These are phyloP conservation scores for Molanna angustata DNA, from an alignment of 2,888 invertebrate species.

Conservation along the genomic window DNA sequence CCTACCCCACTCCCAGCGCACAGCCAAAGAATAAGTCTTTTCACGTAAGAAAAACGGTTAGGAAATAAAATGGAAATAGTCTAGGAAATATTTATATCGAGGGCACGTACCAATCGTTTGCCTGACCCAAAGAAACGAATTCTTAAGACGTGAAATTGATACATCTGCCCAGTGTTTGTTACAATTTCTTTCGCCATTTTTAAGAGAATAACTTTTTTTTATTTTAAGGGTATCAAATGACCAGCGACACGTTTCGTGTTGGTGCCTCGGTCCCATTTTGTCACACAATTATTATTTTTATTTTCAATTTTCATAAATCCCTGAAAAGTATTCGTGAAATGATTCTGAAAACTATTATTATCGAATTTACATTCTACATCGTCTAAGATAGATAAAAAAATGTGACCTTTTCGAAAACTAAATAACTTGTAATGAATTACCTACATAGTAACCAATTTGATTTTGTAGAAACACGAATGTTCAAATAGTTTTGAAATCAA, in stretches of 20 bases:
- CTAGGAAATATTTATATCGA: conserved; percentile 27
- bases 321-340: neutral
- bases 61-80: conserved; percentile 27
- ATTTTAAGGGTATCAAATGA: conserved; percentile 16
- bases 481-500: too few relatives aligned
- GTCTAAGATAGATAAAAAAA: too few relatives aligned
- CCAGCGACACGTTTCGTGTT: conserved; percentile 16
- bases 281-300: too few relatives aligned
- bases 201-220: conserved; percentile 15
- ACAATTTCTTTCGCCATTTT: conserved; percentile 18
- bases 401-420: too few relatives aligned
- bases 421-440: too few relatives aligned
- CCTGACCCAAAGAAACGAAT: conserved; percentile 31
- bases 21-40: conserved; percentile 16
- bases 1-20: neutral
- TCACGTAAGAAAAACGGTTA: conserved; percentile 22
- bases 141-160: conserved; percentile 31
- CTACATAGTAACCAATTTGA: too few relatives aligned
- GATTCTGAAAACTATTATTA: too few relatives aligned
- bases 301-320: neutral
- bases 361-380: too few relatives aligned
- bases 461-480: too few relatives aligned
- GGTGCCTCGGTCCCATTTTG: neutral
- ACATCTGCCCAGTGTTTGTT: conserved; percentile 25
- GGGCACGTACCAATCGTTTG: conserved; percentile 29